Evolutionary conservation across 2,797 vertebrate species (phyloP).

Genomic region (Orientallactaga sibirica): DNA sequence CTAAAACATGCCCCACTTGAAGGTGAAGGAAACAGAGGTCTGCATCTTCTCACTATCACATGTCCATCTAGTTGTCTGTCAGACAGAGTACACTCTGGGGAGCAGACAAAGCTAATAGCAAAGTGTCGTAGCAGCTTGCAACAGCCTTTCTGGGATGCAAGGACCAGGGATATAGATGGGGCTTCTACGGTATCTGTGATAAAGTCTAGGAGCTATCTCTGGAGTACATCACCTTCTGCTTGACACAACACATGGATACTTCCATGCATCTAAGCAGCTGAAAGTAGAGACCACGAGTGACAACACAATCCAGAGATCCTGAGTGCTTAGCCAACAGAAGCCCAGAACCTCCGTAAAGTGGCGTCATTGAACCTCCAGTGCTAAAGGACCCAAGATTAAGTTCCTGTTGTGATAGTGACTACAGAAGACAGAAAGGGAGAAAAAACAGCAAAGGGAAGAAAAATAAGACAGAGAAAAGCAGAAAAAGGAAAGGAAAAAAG

Average conservation of each 20-base stretch:
- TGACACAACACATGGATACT: too few relatives aligned
- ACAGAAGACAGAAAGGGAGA: background rate
- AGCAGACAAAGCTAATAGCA: background rate
- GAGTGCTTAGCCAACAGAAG: background rate
- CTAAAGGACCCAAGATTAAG: background rate
- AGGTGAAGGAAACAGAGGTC: background rate
- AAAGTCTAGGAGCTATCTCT: background rate
- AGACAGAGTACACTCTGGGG: background rate
- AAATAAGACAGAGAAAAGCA: accelerated
- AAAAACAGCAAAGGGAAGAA: background rate
- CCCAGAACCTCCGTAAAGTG: background rate
- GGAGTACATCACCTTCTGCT: background rate
- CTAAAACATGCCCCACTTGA: background rate
- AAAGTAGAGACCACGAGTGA: background rate
- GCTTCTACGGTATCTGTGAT: background rate
- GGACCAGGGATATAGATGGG: background rate
- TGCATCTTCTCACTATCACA: background rate
- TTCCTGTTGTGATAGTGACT: background rate
- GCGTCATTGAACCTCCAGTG: background rate
- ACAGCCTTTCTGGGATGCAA: background rate
- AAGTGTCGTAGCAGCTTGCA: background rate
- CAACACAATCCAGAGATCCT: background rate
- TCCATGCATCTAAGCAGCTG: background rate
- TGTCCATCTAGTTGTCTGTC: background rate
- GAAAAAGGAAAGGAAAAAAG: accelerated